These are phyloP conservation scores for Eptatretus burgeri DNA, from an alignment of 2,113 vertebrate genomes.

Conservation along the genomic window DNA sequence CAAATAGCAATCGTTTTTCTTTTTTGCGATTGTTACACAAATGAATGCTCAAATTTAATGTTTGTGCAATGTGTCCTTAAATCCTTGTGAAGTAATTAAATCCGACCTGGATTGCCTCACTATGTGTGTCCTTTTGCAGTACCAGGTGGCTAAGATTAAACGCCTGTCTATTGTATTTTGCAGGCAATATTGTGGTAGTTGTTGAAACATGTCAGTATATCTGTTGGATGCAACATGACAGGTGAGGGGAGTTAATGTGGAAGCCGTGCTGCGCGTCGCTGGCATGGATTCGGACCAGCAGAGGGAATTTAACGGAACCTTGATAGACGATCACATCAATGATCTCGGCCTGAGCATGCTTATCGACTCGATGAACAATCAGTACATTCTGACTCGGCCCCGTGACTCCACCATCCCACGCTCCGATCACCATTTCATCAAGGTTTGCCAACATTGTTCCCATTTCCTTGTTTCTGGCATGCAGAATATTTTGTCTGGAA, in stretches of 20 bases:
- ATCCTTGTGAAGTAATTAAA: too few species aligned
- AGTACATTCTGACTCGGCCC: conserved; percentile 77
- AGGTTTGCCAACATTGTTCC: conserved; percentile 19
- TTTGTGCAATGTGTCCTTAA: too few species aligned
- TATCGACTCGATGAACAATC: conserved; percentile 94
- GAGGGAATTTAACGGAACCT: conserved; percentile 21
- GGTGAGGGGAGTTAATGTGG: conserved; percentile 81
- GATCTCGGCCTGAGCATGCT: conserved; percentile 79
- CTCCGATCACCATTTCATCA: conserved; percentile 77
- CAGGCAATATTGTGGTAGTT: too few species aligned
- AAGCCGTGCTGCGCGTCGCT: conserved; percentile 68
- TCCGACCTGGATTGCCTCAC: too few species aligned
- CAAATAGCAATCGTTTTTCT: too few species aligned
- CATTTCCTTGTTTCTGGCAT: not conserved
- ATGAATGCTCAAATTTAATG: too few species aligned
- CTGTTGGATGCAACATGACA: conserved; percentile 11
- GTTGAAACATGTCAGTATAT: too few species aligned
- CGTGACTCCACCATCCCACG: conserved; percentile 71
- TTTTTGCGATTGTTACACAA: too few species aligned
- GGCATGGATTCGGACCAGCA: conserved; percentile 52
- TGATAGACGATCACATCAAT: conserved; percentile 13
- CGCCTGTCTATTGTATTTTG: too few species aligned
- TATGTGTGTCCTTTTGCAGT: too few species aligned
- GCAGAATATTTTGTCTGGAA: too few species aligned
- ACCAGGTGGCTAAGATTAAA: too few species aligned